Percentiles rank a stretch among this genome's conserved stretches.
These are phyloP conservation scores for Apis dorsata DNA, from an alignment of 1,140 invertebrate species.

Conservation along the genomic window DNA sequence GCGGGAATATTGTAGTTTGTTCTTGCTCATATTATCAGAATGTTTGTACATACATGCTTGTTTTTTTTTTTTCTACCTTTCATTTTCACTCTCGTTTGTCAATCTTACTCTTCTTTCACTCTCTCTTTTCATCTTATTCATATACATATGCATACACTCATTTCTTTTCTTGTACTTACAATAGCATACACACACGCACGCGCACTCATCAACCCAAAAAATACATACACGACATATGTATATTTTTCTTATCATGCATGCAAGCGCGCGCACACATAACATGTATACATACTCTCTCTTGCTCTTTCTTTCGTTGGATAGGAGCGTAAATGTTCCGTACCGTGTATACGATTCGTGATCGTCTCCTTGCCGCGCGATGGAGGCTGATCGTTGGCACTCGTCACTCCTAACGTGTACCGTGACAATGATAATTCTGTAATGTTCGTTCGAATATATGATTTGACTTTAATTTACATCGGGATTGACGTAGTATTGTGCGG, in stretches of 20 bases:
- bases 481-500: conserved; percentile 51
- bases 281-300: conserved; percentile 17
- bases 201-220: not conserved
- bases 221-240: conserved; percentile 1
- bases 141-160: conserved; percentile 12
- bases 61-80: conserved; percentile 36
- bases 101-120: conserved; percentile 48
- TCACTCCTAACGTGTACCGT: conserved; percentile 56
- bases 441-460: conserved; percentile 41
- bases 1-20: conserved; percentile 57
- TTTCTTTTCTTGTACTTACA: conserved; percentile 12
- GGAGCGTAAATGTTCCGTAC: conserved; percentile 63
- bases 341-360: conserved; percentile 69
- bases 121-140: conserved; percentile 25
- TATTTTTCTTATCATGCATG: conserved; percentile 22
- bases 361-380: conserved; percentile 63
- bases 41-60: conserved; percentile 37
- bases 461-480: conserved; percentile 62
- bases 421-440: conserved; percentile 44
- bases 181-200: not conserved
- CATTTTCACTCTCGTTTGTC: conserved; percentile 41
- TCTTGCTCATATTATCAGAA: conserved; percentile 38
- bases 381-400: conserved; percentile 66
- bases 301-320: conserved; percentile 41
- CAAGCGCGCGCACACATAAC: conserved; percentile 10